Base-by-base conservation (phyloP, 1,140 invertebrate genomes). In the Drosophila ananassae region DNA sequence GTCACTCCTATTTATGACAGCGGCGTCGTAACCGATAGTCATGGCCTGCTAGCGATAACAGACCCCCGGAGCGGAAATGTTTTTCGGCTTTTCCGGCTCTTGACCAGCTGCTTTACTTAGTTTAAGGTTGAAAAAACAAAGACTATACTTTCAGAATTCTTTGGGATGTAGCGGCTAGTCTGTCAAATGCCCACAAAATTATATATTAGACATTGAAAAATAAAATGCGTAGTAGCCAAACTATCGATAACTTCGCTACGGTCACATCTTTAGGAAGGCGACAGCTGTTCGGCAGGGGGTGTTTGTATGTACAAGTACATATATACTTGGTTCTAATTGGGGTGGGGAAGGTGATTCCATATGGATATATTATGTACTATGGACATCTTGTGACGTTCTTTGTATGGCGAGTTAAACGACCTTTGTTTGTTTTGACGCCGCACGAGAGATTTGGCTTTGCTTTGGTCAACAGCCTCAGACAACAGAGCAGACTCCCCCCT, bases 321-420 rank as follows among this genome's bases (percentile, higher is more conserved):
- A 54, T 68, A 1, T 69, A 30, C n/a, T 34, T 8, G 25, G n/a
- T 21, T 44, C 41, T 44, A 44, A 44, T 6, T 44, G 22, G 25
- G 51, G 25, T 52, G 17, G n/a, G 41, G 41, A 21, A 37, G 34
- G 12, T 55, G 39, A 24, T 22, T 25, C 21, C 24, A n/a, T 32
- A 9, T 8, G 13, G 28, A 17, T 37, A 37, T 37, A 37, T 37
- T 37, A 34, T 34, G 10, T 37, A 12, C 3, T 37, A 13, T 47
- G 34, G 39, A 62, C 59, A 17, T 63, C 39, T 61, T 52, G 39
- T 62, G 50, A 62, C 51, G 51, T 17, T 71, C 73, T 75, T 75
- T 75, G 73, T 75, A 47, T 66, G 51, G 10, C 32, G 41, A 56
- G 72, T 74, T 74, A 74, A 74, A 57, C 47, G 72, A 74, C 72